Evolutionary conservation across 2,113 vertebrate species (phyloP), one percentile per base, ranked within the genome.

Genomic region (Clarias batrachus): DNA sequence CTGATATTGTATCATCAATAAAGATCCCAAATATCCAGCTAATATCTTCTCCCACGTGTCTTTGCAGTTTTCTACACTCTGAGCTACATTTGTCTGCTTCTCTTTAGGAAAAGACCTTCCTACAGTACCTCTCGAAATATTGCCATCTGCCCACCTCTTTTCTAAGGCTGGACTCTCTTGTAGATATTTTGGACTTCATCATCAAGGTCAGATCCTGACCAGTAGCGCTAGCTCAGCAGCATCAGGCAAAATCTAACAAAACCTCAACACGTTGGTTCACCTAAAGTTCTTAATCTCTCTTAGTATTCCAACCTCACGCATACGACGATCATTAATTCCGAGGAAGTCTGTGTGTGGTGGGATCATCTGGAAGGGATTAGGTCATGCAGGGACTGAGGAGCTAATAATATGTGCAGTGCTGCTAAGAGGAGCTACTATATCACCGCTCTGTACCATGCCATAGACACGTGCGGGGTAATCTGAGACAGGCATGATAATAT

Each of bases 331-430:
- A 86, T 94, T 92, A 93, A 83, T 17, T 41, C 56, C 0, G 52
- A 68, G 85, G 88, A 88, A 87, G 87, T 80, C 90, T 63, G 25
- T 81, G 79, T 30, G 81, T 86, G 74, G 59, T 62, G 52, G 4
- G 52, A 63, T 90, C 93, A 78, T 78, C 74, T 78, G 94, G 94
- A 93, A 93, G 86, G 54, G 82, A 92, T 95, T 94, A 94, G 56
- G 37, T 33, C 30, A 68, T 80, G 33, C 30, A 12, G 10, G 19
- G 30, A 60, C 57, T 23, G 3, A 23, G 6, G 23, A 30, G 85
- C 92, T 91, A 92, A 92, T 85, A 90, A 79, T 33, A 59, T 90
- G 87, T 85, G 82, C 87, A 81, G 82, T 84, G 90, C 74, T 77
- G 71, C 88, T 88, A 88, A 87, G 89, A 90, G 89, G 89, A 90